Evolutionary conservation across 2,888 invertebrate species (phyloP), one percentile per base, ranked within the genome.

Genomic region (Abscondita cerata): DNA sequence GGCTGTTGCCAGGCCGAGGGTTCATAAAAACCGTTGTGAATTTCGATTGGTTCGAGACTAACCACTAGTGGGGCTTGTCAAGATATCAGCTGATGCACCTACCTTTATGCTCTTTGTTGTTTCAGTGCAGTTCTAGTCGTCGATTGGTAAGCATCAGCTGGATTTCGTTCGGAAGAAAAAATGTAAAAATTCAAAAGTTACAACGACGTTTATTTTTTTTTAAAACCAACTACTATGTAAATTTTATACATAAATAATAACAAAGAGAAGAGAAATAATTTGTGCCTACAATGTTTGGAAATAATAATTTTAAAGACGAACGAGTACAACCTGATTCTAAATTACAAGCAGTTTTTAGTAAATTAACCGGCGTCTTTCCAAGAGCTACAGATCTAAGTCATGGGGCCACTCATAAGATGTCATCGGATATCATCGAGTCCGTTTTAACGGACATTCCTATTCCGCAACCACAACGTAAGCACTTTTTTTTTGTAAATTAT

Each of bases 1-100:
- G 71, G 77, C 77, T 78, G 78, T 78, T 78, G 76, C 78, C 77
- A 78, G 78, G 78, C 78, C 71, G 74, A 70, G 71, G 71, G 72
- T 73, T 73, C 70, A 69, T 71, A 71, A 73, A 72, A 70, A 67
- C 69, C 65, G 62, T 59, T 61, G 62, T 66, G 65, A 64, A 57
- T 70, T 67, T 69, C 65, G 59, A 78, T 78, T 78, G 77, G 77
- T 62, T 57, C 70, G 46, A 52, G 25, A 19, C 34, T 64, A 68
- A 66, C 71, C 67, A 64, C 65, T 67, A 59, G 64, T 38, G 52
- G 56, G 66, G 62, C 65, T 70, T 67, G 66, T 68, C 70, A 70
- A 69, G 68, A 68, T 72, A 77, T 78, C 77, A 78, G 77, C 78
- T 77, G 78, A 76, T 74, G 48, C 46, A 31, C 48, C 54, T 56